A percentile compares a stretch with the other conserved stretches of the same genome.
Conservation (phyloP, 2,888 invertebrate species). For the Macaria notata region DNA sequence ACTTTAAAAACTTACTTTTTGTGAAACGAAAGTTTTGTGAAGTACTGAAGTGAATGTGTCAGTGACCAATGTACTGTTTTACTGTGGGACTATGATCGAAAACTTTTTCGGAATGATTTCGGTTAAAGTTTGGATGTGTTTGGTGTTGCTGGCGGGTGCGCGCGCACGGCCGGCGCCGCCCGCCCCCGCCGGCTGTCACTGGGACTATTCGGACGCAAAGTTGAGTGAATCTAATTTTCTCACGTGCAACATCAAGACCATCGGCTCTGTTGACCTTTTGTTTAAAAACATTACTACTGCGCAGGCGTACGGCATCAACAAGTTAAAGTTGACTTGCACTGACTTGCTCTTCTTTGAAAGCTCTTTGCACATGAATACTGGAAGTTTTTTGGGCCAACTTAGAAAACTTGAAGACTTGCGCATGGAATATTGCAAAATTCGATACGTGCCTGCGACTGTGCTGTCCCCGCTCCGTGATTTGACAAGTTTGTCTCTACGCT, state of each 20-base stretch:
- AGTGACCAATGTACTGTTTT: conserved; percentile 75
- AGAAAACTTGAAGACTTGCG: conserved; percentile 87
- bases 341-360: conserved; percentile 89
- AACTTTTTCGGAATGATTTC: conserved; percentile 77
- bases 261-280: conserved; percentile 86
- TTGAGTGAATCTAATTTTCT: conserved; percentile 83
- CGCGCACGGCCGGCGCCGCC: conserved; percentile 80
- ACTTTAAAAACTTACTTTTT: conserved; percentile 58
- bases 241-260: conserved; percentile 88
- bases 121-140: conserved; percentile 81
- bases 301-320: conserved; percentile 87
- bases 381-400: conserved; percentile 84
- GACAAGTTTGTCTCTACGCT: conserved; percentile 85
- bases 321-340: conserved; percentile 86
- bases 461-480: conserved; percentile 86
- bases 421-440: conserved; percentile 90
- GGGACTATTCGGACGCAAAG: conserved; percentile 84
- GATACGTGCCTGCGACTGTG: conserved; percentile 87
- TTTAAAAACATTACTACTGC: conserved; percentile 87
- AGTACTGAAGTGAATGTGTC: conserved; percentile 55
- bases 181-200: conserved; percentile 88
- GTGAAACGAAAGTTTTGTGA: conserved; percentile 60
- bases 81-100: conserved; percentile 66
- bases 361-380: conserved; percentile 84
- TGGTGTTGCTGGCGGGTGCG: conserved; percentile 72